Conservation (phyloP, 2,888 invertebrate genomes). For the Catocala sponsa region DNA sequence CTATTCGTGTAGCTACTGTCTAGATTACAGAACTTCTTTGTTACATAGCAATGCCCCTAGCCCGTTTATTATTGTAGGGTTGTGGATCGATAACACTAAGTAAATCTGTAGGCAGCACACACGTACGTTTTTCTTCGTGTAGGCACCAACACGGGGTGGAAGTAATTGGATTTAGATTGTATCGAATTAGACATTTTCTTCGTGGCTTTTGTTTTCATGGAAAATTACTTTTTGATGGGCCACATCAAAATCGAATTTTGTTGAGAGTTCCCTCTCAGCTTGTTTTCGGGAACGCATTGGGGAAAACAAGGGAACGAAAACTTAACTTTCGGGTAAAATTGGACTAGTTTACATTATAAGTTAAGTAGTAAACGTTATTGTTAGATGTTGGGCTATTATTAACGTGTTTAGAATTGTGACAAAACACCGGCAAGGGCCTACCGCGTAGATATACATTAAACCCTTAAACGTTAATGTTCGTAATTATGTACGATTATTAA, state of each 20-base stretch:
- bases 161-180: conserved; percentile 86
- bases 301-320: conserved; percentile 33
- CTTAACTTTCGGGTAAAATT: conserved; percentile 42
- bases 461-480: conserved; percentile 65
- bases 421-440: conserved; percentile 58
- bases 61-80: conserved; percentile 11
- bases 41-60: not conserved
- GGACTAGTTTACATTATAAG: conserved; percentile 45
- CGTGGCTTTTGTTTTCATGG: conserved; percentile 76
- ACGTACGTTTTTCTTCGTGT: conserved; percentile 59
- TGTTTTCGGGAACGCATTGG: conserved; percentile 37
- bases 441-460: conserved; percentile 59
- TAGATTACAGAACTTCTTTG: not conserved
- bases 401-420: conserved; percentile 60
- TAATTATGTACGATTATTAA: conserved; percentile 63
- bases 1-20: not conserved
- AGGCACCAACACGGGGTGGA: conserved; percentile 68
- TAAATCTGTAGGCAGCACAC: conserved; percentile 49
- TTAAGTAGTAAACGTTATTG: conserved; percentile 47
- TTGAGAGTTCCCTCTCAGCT: conserved; percentile 35
- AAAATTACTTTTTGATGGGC: conserved; percentile 83
- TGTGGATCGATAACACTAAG: conserved; percentile 39
- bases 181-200: conserved; percentile 82
- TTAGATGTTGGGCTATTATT: conserved; percentile 48
- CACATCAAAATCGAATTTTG: conserved; percentile 81